Evolutionary conservation across 1,140 invertebrate species (phyloP), one percentile per base, ranked within the genome.

Genomic region (Drosophila sechellia): DNA sequence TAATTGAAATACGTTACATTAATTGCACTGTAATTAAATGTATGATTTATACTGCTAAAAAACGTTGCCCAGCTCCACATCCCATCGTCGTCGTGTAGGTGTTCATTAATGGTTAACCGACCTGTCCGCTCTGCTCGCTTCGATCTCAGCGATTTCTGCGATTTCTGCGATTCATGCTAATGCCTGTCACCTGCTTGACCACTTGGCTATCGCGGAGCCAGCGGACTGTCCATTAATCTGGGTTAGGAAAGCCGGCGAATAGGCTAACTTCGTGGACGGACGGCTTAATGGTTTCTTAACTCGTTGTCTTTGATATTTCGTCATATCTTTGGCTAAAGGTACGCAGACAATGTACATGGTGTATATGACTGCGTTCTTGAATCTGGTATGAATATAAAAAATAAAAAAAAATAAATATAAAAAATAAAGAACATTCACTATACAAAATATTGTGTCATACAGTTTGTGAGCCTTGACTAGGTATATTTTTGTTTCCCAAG

Each of bases 1-100:
- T 87, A 87, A 87, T 89, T 89, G 68, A 84, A 87, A 89, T 87
- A 79, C 83, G 83, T 74, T 89, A 79, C 61, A 70, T 79, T 89
- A 89, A 89, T 79, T 84, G 66, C 83, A 77, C 59, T 45, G 71
- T 84, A 87, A 84, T 87, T 87, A 87, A 87, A 84, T 66, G 37
- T 77, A 83, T 89, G 84, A 87, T 83, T 83, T 84, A 79, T 84
- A 59, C 56, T 72, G 61, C 42, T 64, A 53, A 56, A 56, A 27
- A 17, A 31, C 70, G 13, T 8, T 37, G 45, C 13, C 42, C 35
- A 48, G 45, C 39, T 56, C 43, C 63, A 37, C 34, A 12, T 49
- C 53, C n/a, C 53, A 39, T 12, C 37, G 37, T 43, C 42, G 56
- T 17, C 46, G 54, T 43, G 70, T 75, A 59, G 77, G 70, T 79